These are phyloP conservation scores for Nasonia oneida DNA, from an alignment of 2,888 invertebrate species.

Conservation along the genomic window DNA sequence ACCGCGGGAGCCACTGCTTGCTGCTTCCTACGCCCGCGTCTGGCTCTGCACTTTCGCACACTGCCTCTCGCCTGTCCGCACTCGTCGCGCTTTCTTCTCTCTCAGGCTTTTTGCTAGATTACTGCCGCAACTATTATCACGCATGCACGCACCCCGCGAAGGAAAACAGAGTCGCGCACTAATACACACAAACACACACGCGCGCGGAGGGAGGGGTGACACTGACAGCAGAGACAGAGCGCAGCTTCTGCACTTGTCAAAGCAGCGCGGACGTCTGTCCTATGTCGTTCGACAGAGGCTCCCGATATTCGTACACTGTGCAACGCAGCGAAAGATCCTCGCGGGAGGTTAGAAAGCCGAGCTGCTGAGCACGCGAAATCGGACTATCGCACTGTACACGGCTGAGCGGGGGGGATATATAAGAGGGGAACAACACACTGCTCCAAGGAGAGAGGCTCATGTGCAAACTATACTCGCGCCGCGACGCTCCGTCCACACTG, in stretches of 20 bases:
- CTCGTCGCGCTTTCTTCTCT: neutral
- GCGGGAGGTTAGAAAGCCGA: constrained; percentile 7
- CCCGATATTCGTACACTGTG: neutral
- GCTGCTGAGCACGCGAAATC: constrained; percentile 2
- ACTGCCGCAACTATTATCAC: neutral
- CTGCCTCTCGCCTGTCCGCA: neutral
- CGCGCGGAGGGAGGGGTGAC: constrained; percentile 11
- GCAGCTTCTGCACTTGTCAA: neutral
- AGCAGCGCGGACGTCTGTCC: too few relatives aligned
- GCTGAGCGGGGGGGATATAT: neutral
- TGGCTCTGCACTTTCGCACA: neutral
- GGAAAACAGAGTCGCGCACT: neutral
- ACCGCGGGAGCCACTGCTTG: neutral
- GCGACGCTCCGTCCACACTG: neutral
- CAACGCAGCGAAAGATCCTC: neutral
- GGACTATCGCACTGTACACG: neutral
- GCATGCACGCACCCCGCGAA: neutral
- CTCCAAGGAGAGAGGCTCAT: neutral
- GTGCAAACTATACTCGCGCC: neutral
- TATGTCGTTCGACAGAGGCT: too few relatives aligned
- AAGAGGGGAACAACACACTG: neutral
- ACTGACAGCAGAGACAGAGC: neutral
- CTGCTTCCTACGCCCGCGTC: neutral
- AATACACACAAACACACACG: neutral
- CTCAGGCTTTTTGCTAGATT: neutral